Base-by-base conservation (phyloP, 2,888 invertebrate genomes). In the Palloptera scutellata region DNA sequence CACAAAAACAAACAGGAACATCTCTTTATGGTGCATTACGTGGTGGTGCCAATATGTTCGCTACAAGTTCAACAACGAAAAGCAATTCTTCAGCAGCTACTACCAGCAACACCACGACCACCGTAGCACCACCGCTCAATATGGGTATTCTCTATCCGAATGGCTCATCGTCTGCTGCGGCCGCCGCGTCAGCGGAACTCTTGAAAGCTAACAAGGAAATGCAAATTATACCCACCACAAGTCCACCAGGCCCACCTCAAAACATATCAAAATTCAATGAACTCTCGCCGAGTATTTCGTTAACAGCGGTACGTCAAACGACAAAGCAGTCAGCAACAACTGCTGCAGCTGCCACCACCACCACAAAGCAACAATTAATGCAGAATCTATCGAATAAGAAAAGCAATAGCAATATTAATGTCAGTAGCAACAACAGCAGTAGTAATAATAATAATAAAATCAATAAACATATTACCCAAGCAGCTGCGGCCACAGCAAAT, bases 141-240 rank as follows among this genome's bases (percentile, higher is more conserved):
- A 76, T 75, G 73, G 74, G 76, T 53, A 74, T 74, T 40, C 67
- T 73, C n/a, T 76, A 76, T 71, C 74, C 75, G 9, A 72, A 73
- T 62, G 61, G 55, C 3, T 68, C 13, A 15, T 15, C 13, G 3
- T 48, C 15, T 2, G 69, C 55, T 43, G 64, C 72, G 12, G 20
- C 67, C 10, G 41, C 71, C 52, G 17, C 53, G 10, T 71, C 77
- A 12, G 71, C 71, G 8, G 72, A 72, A 55, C 73, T 64, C 51
- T 43, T 75, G 13, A 79, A 76, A 54, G 62, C 65, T 6, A 76
- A 72, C 45, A 73, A 71, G 4, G 79, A 79, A 70, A 81, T 81
- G 82, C 81, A 81, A 76, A 82, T 80, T 61, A 80, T 82, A 70
- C 82, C 81, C 20, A 79, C 81, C 55, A 75, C 76, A 9, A 78